Evolutionary conservation across 2,888 invertebrate species (phyloP), one percentile per base, ranked within the genome.

Genomic region (Lepetodrilus schrolli): DNA sequence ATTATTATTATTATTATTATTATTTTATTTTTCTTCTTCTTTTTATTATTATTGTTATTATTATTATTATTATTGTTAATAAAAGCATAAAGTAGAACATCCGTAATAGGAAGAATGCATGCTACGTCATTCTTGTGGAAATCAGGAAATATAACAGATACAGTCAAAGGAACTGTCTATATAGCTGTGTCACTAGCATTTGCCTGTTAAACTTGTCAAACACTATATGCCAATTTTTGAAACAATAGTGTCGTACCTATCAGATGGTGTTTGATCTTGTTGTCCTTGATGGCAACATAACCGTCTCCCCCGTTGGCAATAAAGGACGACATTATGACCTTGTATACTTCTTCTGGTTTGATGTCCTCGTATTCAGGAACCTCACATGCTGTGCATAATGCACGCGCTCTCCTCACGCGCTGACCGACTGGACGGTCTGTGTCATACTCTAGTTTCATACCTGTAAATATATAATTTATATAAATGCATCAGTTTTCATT

Each of bases 251-350:
- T 66, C 80, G 72, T 78, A 85, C 86, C 83, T 38, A 78, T 80
- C 65, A 75, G 68, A 21, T 74, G 71, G 5, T 74, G 80, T 10
- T 71, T 58, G 4, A 81, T 77, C 8, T 76, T 74, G 26, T 81
- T 69, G 1, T 82, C 75, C 0, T 21, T 58, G 23, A 83, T 74
- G 48, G 82, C 76, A 2, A 23, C 48, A 26, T 75, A 95, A 0
- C 94, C 94, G 89, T 96, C 96, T 0, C 96, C 96, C 0, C 96
- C 96, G 47, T 91, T 90, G 0, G 93, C 91, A 70, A 96, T 83
- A 88, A 94, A 96, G 34, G 93, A 92, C 0, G 93, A 91, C 77
- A 94, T 91, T 4, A 95, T 90, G 30, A 96, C 90, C 47, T 92
- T 93, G 86, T 96, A 96, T 34, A 90, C 90, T 36, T 89, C 86